Percentiles rank a stretch among this genome's conserved stretches.
Conservation (phyloP, 2,888 invertebrate genomes). For the Rhorus exstirpatorius region DNA sequence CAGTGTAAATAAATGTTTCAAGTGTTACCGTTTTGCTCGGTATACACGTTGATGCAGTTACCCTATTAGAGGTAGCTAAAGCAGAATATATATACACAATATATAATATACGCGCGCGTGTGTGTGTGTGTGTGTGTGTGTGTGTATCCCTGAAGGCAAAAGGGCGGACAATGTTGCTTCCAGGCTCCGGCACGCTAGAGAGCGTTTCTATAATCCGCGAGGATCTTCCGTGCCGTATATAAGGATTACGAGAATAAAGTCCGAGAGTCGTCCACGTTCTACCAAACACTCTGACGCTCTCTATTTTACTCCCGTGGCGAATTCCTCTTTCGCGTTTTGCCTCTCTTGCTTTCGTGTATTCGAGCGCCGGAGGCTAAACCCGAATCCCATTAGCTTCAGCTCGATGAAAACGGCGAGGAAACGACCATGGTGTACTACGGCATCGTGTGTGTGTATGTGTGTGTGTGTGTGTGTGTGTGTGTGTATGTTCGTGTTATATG, state of each 20-base stretch:
- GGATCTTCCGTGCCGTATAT: slow-evolving; percentile 81
- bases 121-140: no score
- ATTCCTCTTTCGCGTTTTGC: slow-evolving; percentile 47
- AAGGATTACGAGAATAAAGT: slow-evolving; percentile 80
- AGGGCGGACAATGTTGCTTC: slow-evolving; percentile 75
- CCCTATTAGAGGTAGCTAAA: neutral
- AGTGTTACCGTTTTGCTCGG: no score
- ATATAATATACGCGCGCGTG: no score
- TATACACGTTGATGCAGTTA: neutral
- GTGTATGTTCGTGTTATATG: slow-evolving; percentile 25
- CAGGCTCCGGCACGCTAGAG: slow-evolving; percentile 61
- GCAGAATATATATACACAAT: no score
- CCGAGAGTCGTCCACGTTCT: slow-evolving; percentile 72
- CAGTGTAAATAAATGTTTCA: no score
- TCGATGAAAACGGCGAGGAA: slow-evolving; percentile 55
- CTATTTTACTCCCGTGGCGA: slow-evolving; percentile 31
- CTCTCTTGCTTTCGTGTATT: slow-evolving; percentile 51
- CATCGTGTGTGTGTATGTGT: slow-evolving; percentile 21
- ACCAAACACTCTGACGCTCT: slow-evolving; percentile 42
- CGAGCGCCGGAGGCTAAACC: slow-evolving; percentile 75
- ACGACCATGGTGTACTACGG: slow-evolving; percentile 68
- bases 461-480: slow-evolving; percentile 18
- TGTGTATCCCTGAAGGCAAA: slow-evolving; percentile 23
- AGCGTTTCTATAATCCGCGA: slow-evolving; percentile 76
- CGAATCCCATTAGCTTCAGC: slow-evolving; percentile 78